Evolutionary conservation across 2,113 vertebrate genomes (phyloP).

Genomic region (Epinephelus cyanopodus): DNA sequence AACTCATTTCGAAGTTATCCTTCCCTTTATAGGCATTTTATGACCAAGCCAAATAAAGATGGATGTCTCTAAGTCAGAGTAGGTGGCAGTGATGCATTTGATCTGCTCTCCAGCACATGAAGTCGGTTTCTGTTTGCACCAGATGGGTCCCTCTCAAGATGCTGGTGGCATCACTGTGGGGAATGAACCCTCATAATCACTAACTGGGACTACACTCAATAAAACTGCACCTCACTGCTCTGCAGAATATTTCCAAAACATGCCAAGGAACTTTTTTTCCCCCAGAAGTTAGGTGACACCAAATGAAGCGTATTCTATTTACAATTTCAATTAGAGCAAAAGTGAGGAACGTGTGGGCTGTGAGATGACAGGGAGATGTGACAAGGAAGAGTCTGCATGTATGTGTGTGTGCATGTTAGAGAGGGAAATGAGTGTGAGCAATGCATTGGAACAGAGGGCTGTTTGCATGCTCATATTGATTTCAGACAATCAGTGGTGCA

Average conservation of each 20-base stretch:
- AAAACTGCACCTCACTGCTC: slow-evolving; percentile 13
- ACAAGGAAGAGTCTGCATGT: slow-evolving; percentile 1
- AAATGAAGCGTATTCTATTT: not conserved
- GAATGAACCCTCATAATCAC: slow-evolving; percentile 44
- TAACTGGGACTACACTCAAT: slow-evolving; percentile 56
- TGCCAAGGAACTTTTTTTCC: not conserved
- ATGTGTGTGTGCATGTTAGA: not conserved
- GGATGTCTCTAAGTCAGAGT: slow-evolving; percentile 50
- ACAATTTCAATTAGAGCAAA: slow-evolving; percentile 48
- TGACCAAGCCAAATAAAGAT: slow-evolving; percentile 67
- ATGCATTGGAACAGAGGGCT: slow-evolving; percentile 36
- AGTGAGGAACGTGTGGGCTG: slow-evolving; percentile 16
- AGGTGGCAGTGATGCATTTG: slow-evolving; percentile 68
- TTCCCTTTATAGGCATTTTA: slow-evolving; percentile 64
- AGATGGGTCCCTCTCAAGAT: slow-evolving; percentile 63
- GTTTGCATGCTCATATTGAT: slow-evolving; percentile 40
- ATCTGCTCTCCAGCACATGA: slow-evolving; percentile 38
- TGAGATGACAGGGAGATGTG: slow-evolving; percentile 18
- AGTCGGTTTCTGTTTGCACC: slow-evolving; percentile 40
- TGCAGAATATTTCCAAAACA: slow-evolving; percentile 48
- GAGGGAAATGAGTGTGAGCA: slow-evolving; percentile 32
- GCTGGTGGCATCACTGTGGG: slow-evolving; percentile 40
- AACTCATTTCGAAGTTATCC: slow-evolving; percentile 70
- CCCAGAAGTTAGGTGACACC: not conserved
- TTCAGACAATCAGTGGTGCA: slow-evolving; percentile 38